phyloP scores from a whole-genome alignment of 2,113 vertebrate genomes.

The Pachycephala philippinensis region DNA sequence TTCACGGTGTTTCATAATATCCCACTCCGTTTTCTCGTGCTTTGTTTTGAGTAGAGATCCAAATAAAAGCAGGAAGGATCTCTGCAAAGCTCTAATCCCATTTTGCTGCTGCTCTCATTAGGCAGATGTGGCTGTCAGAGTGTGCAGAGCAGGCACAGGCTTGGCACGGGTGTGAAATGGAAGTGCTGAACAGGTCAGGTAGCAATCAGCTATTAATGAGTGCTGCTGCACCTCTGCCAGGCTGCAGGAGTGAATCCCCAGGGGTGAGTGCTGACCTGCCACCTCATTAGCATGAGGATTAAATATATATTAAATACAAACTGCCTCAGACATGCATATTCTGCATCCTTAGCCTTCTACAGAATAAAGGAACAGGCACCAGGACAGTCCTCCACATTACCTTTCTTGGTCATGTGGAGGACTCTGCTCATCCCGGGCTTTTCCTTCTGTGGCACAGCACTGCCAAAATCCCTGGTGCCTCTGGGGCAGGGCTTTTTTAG shows the following conservation, averaged over 20 bases:
- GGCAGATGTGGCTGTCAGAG: background rate
- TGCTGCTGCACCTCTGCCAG: background rate
- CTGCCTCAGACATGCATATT: background rate
- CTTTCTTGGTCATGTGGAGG: background rate
- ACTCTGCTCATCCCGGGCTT: background rate
- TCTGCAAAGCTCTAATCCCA: background rate
- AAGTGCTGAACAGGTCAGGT: background rate
- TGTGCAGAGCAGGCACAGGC: background rate
- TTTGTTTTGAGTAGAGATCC: background rate
- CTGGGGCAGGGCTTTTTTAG: background rate
- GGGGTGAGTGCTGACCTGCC: background rate
- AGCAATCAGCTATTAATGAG: background rate
- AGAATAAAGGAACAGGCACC: background rate
- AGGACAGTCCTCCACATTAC: no score
- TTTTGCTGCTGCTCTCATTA: background rate
- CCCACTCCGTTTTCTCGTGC: background rate
- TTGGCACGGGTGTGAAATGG: background rate
- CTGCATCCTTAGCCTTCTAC: background rate
- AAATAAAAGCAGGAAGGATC: background rate
- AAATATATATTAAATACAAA: background rate
- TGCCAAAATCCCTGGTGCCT: background rate
- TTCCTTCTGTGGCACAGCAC: background rate
- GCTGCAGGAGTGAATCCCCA: background rate
- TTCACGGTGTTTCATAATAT: rapidly evolving
- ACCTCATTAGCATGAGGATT: background rate